These are phyloP conservation scores for Rhodophaea formosa DNA, from an alignment of 2,888 invertebrate species.

Conservation along the genomic window DNA sequence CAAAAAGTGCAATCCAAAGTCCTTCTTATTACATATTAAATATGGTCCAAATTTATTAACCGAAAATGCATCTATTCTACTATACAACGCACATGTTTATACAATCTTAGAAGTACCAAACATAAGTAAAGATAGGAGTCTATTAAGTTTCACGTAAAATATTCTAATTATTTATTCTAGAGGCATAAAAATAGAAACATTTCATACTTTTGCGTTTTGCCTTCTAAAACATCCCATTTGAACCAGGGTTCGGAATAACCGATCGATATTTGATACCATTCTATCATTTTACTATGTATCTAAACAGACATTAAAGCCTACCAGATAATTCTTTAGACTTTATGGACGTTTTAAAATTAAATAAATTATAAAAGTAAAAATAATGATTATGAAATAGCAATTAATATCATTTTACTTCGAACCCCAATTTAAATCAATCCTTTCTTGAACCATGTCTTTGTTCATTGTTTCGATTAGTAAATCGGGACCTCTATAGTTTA, in stretches of 20 bases:
- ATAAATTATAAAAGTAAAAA: too few species aligned
- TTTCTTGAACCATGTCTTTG: background rate
- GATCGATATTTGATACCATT: background rate
- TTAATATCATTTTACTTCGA: too few species aligned
- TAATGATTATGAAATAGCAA: too few species aligned
- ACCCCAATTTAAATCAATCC: background rate
- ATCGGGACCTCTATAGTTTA: constrained; percentile 13
- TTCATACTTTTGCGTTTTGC: background rate
- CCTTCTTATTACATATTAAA: constrained; percentile 30
- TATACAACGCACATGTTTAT: constrained; percentile 8
- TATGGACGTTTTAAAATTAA: too few species aligned
- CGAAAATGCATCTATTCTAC: constrained; percentile 9
- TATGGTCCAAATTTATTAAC: constrained; percentile 27
- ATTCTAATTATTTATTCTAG: too few species aligned
- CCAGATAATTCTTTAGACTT: too few species aligned
- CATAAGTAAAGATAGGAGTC: background rate
- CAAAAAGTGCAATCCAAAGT: constrained; percentile 71
- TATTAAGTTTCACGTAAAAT: too few species aligned
- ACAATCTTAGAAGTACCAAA: background rate
- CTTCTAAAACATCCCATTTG: background rate
- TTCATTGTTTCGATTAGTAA: constrained; percentile 16
- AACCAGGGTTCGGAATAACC: background rate
- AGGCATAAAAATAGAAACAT: background rate
- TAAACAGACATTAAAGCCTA: too few species aligned
- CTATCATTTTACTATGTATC: background rate